A percentile compares a stretch with the other conserved stretches of the same genome.
Evolutionary conservation across 2,113 vertebrate genomes (phyloP).

Genomic region (Hyaena hyaena): DNA sequence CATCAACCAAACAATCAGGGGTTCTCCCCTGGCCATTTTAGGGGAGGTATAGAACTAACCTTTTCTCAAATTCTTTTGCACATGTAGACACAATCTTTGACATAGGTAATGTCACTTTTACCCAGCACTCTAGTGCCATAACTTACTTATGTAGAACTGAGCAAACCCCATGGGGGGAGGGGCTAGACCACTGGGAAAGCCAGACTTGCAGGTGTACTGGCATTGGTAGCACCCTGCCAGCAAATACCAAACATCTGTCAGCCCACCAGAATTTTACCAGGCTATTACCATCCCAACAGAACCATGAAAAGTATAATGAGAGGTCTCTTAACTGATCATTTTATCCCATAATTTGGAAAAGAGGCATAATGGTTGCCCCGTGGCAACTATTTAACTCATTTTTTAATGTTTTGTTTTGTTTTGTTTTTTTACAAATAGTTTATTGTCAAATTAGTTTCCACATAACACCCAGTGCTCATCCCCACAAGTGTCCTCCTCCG

Average conservation of each 20-base stretch:
- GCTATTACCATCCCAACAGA: neutral
- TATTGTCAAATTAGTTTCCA: too few relatives aligned
- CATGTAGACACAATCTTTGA: neutral
- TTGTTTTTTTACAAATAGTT: too few relatives aligned
- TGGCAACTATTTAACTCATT: neutral
- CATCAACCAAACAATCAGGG: neutral
- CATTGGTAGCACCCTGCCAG: neutral
- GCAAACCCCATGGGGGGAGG: neutral
- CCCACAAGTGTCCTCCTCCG: too few relatives aligned
- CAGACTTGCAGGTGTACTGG: neutral
- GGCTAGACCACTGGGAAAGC: neutral
- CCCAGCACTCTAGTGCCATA: neutral
- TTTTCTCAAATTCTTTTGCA: slow-evolving; percentile 14
- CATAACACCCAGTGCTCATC: too few relatives aligned
- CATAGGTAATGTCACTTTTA: neutral
- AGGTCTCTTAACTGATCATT: neutral
- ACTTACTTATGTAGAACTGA: neutral
- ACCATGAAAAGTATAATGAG: neutral
- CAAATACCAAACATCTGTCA: neutral
- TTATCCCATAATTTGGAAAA: neutral
- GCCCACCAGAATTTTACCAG: neutral
- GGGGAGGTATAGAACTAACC: neutral
- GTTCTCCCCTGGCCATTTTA: neutral
- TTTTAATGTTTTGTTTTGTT: too few relatives aligned
- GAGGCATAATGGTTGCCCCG: neutral